These are phyloP conservation scores for Intellagama lesueurii DNA, from an alignment of 2,797 vertebrate genomes.

Conservation along the genomic window DNA sequence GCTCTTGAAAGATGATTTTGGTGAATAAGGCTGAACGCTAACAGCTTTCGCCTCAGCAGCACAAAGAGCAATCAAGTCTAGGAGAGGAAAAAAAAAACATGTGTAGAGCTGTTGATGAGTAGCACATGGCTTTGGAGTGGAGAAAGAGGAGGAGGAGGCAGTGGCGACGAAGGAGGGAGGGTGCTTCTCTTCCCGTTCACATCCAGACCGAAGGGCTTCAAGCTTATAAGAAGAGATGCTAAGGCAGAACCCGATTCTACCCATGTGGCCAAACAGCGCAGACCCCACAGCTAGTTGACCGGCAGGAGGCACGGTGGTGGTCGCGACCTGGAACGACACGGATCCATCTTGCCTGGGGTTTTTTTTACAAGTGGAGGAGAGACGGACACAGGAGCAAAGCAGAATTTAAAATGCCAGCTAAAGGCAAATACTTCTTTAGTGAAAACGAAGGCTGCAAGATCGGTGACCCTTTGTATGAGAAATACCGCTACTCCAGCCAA, in stretches of 20 bases:
- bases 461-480: slow-evolving; percentile 86
- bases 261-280: background rate
- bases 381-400: slow-evolving; percentile 27
- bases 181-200: slow-evolving; percentile 14
- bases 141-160: slow-evolving; percentile 16
- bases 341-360: slow-evolving; percentile 39
- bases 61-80: slow-evolving; percentile 2
- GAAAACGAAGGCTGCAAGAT: slow-evolving; percentile 87
- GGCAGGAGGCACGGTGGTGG: background rate
- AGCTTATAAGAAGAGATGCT: slow-evolving; percentile 58
- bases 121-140: slow-evolving; percentile 41
- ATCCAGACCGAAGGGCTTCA: slow-evolving; percentile 21
- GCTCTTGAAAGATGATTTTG: slow-evolving; percentile 22
- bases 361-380: slow-evolving; percentile 52
- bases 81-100: background rate
- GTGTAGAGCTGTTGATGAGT: slow-evolving; percentile 14
- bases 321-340: slow-evolving; percentile 31
- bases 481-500: slow-evolving; percentile 92
- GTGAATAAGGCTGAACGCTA: slow-evolving; percentile 29
- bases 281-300: fast-evolving
- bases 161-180: background rate
- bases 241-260: background rate
- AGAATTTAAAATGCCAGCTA: slow-evolving; percentile 89
- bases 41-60: background rate
- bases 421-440: slow-evolving; percentile 94